Percentiles rank a stretch among this genome's conserved stretches.
phyloP scores from a whole-genome alignment of 2,888 invertebrate species.

The Patella ulyssiponensis region DNA sequence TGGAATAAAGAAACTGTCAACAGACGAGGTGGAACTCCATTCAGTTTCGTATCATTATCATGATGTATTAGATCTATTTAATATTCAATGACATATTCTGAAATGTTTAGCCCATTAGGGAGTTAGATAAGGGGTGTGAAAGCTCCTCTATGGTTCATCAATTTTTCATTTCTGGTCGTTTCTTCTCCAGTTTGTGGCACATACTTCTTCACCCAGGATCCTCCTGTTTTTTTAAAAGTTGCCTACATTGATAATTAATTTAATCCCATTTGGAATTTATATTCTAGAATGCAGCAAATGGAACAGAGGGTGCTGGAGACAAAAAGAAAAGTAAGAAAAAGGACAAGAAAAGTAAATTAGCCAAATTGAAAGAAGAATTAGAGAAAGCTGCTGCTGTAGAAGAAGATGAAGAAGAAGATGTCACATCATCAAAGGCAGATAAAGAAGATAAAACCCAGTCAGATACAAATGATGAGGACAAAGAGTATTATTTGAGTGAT shows the following conservation, averaged over 20 bases:
- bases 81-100: too few relatives aligned
- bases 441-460: slow-evolving; percentile 37
- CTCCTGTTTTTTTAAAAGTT: too few relatives aligned
- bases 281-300: slow-evolving; percentile 10
- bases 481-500: slow-evolving; percentile 25
- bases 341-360: slow-evolving; percentile 25
- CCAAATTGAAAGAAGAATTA: slow-evolving; percentile 18
- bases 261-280: too few relatives aligned
- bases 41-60: too few relatives aligned
- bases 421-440: slow-evolving; percentile 35
- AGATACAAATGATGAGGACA: slow-evolving; percentile 33
- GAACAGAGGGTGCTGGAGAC: slow-evolving; percentile 20
- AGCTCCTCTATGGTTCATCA: too few relatives aligned
- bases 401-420: slow-evolving; percentile 25
- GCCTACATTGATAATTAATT: too few relatives aligned
- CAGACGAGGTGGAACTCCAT: slow-evolving; percentile 36
- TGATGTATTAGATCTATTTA: too few relatives aligned
- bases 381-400: slow-evolving; percentile 31
- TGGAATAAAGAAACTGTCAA: slow-evolving; percentile 51
- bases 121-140: too few relatives aligned
- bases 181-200: too few relatives aligned
- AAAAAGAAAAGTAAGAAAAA: slow-evolving; percentile 30
- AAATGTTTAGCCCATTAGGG: too few relatives aligned
- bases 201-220: too few relatives aligned
- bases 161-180: too few relatives aligned